Conservation (phyloP, 2,888 invertebrate species). For the Parasteatoda lunata region DNA sequence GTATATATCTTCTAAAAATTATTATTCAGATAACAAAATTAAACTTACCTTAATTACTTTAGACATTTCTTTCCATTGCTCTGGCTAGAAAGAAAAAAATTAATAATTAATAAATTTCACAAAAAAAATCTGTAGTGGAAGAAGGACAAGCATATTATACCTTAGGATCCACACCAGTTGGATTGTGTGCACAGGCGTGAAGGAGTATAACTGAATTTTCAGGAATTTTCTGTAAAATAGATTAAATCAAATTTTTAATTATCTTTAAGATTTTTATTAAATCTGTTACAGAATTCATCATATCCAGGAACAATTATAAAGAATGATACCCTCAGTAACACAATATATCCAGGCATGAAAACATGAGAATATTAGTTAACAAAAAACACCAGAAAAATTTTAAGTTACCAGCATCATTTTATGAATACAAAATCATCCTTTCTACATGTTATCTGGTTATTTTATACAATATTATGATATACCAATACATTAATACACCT, state of each 20-base stretch:
- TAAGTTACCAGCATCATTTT: too few species aligned
- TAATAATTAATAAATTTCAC: neutral
- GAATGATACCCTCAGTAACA: too few species aligned
- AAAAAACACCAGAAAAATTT: too few species aligned
- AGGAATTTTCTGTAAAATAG: slow-evolving; percentile 87
- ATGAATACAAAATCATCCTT: too few species aligned
- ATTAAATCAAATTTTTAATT: neutral
- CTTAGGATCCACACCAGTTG: slow-evolving; percentile 94
- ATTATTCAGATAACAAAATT: neutral
- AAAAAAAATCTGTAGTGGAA: neutral
- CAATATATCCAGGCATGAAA: too few species aligned
- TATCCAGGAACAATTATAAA: too few species aligned
- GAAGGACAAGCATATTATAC: slow-evolving; percentile 60
- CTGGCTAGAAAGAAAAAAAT: slow-evolving; percentile 64
- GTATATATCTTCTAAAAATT: neutral
- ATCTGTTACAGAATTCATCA: neutral
- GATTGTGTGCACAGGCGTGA: slow-evolving; percentile 99
- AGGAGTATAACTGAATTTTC: slow-evolving; percentile 90
- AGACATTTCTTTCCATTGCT: slow-evolving; percentile 88
- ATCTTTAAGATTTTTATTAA: neutral
- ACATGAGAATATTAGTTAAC: too few species aligned
- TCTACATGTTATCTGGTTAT: too few species aligned
- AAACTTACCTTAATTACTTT: slow-evolving; percentile 83
- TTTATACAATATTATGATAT: too few species aligned
- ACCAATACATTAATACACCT: too few species aligned